Conservation (phyloP, 2,888 invertebrate genomes). For the Ophraella communa region DNA sequence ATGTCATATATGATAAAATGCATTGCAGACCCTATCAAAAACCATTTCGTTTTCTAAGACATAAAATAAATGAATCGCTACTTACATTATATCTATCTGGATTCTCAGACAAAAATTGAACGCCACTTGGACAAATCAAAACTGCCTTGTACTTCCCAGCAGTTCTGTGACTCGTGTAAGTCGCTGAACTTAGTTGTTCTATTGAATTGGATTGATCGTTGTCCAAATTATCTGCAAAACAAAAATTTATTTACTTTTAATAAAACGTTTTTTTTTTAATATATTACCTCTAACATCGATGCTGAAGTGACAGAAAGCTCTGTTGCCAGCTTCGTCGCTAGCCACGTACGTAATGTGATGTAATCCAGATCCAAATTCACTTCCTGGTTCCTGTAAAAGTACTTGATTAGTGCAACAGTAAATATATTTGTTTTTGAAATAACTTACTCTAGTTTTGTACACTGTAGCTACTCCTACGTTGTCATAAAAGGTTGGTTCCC, state of each 20-base stretch:
- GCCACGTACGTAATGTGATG: conserved; percentile 71
- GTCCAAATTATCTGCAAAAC: conserved; percentile 38
- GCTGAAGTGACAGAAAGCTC: conserved; percentile 69
- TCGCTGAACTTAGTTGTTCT: conserved; percentile 25
- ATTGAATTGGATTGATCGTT: conserved; percentile 36
- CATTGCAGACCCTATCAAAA: too few species aligned
- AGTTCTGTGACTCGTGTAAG: conserved; percentile 33
- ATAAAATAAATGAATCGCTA: conserved; percentile 12
- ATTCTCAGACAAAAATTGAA: conserved; percentile 51
- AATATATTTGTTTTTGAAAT: neutral
- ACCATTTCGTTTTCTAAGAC: too few species aligned
- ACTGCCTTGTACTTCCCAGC: conserved; percentile 49
- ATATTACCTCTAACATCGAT: conserved; percentile 68
- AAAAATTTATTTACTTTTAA: too few species aligned
- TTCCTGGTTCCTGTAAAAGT: conserved; percentile 65
- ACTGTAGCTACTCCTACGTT: conserved; percentile 65
- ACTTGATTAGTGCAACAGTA: neutral
- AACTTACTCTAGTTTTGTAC: conserved; percentile 66
- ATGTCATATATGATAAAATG: too few species aligned
- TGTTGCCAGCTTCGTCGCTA: conserved; percentile 68
- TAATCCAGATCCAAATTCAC: conserved; percentile 65
- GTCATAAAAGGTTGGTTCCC: conserved; percentile 69
- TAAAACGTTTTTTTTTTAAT: too few species aligned
- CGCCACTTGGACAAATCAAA: conserved; percentile 55
- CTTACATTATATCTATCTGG: conserved; percentile 51